Base-by-base conservation (phyloP, 2,888 invertebrate genomes). In the Abscondita cerata region DNA sequence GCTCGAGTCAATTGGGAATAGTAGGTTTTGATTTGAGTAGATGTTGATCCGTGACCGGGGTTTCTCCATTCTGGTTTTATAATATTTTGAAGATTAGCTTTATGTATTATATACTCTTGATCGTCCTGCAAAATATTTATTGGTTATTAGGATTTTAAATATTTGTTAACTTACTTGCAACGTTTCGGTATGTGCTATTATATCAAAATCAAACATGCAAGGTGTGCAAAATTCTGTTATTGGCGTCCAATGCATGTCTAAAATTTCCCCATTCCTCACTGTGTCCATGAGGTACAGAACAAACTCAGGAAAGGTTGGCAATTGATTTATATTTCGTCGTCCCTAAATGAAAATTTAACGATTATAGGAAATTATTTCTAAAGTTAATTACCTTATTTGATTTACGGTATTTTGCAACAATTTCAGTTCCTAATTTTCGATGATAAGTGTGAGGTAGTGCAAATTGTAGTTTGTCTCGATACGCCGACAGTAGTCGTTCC, bases 201-300 rank as follows among this genome's bases (percentile, higher is more conserved):
- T 84, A 76, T 92, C 90, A 73, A 93, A 92, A 75, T 89, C 86
- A 71, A 92, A 90, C 81, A 91, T 88, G 80, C 93, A 93, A 0
- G 93, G 93, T 31, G 93, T 93, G 77, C 93, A 94, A 78, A 93
- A 93, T 73, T 87, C 87, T 0, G 89, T 88, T 70, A 92, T 88
- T 0, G 93, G 92, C n/a, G 91, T 90, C 89, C 93, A 93, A 77
- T 93, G 93, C 92, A 93, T 93, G 77, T 94, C 93, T 68, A 92
- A 82, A 2, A 85, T 81, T 50, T 87, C 83, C 31, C 86, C 87
- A 61, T 82, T 84, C 70, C 81, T 83, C 62, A 87, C 86, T 66
- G 90, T 88, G 73, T 92, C 91, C 65, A 93, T 77, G 13, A 93
- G 83, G 82, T 92, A 93, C 52, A 87, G 82, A 0, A 93, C 89